phyloP scores from a whole-genome alignment of 2,888 invertebrate genomes.

The Urechis unicinctus region DNA sequence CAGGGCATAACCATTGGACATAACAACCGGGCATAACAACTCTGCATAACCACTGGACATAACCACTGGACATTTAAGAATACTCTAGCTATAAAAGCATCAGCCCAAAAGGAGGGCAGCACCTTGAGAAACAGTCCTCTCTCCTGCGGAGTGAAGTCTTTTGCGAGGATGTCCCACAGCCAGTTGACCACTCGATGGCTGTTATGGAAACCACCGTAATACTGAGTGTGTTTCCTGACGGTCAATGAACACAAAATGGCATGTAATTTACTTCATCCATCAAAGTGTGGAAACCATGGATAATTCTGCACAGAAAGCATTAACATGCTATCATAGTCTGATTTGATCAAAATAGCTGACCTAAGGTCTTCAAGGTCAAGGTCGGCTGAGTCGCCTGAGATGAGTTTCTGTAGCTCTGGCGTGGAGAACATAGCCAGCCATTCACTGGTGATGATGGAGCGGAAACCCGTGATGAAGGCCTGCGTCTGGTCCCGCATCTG shows the following conservation, averaged over 20 bases:
- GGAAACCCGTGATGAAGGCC: constrained; percentile 93
- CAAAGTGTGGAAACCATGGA: no score
- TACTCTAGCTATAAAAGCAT: no score
- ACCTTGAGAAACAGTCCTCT: constrained; percentile 67
- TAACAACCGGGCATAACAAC: background rate
- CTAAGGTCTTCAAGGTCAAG: constrained; percentile 65
- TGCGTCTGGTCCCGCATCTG: constrained; percentile 96
- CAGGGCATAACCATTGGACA: background rate
- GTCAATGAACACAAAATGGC: no score
- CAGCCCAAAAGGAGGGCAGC: no score
- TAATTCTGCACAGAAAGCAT: background rate
- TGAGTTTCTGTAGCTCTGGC: constrained; percentile 88
- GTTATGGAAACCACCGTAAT: constrained; percentile 98
- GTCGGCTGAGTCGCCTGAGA: constrained; percentile 92
- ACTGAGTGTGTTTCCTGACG: constrained; percentile 72
- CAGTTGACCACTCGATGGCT: constrained; percentile 95
- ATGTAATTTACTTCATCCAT: no score
- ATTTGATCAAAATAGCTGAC: constrained; percentile 20
- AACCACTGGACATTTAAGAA: no score
- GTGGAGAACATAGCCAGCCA: constrained; percentile 93
- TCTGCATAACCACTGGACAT: no score
- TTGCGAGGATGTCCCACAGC: constrained; percentile 96
- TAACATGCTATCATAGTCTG: background rate
- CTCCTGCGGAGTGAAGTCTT: constrained; percentile 89
- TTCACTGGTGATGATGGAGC: constrained; percentile 88